Percentiles rank a stretch among this genome's conserved stretches.
phyloP scores from a whole-genome alignment of 1,140 invertebrate species.

The Trichomalopsis sarcophagae region DNA sequence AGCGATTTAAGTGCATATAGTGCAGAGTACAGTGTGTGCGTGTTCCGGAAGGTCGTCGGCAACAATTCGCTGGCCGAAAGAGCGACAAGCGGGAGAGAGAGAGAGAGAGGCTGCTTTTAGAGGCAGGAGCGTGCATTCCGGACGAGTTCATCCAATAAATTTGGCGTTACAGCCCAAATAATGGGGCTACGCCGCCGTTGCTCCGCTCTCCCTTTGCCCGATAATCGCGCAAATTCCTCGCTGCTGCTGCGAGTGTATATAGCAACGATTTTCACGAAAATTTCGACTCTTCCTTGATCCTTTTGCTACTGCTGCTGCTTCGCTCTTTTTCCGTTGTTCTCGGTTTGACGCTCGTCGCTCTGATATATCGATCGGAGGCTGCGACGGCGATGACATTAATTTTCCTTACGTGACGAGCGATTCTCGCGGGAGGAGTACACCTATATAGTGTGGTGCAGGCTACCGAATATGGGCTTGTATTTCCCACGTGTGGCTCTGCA shows the following conservation, averaged over 20 bases:
- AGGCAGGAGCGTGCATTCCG: neutral
- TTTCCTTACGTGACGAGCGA: slow-evolving; percentile 8
- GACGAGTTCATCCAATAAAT: slow-evolving; percentile 30
- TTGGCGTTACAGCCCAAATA: slow-evolving; percentile 8
- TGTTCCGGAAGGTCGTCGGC: neutral
- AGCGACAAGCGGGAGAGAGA: neutral
- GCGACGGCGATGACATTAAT: slow-evolving; percentile 1
- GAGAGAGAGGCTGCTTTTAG: neutral
- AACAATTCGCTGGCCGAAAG: slow-evolving; percentile 4
- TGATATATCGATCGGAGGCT: neutral
- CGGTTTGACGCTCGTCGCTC: neutral
- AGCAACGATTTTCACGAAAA: slow-evolving; percentile 7
- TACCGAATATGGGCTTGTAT: too few relatives aligned
- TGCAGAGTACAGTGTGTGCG: too few relatives aligned
- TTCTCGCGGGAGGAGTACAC: neutral
- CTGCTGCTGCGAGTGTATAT: neutral
- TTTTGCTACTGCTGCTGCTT: too few relatives aligned
- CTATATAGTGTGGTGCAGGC: too few relatives aligned
- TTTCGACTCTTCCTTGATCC: neutral
- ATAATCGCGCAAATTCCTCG: neutral
- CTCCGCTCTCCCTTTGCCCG: neutral
- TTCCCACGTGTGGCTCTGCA: too few relatives aligned
- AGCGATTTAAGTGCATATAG: too few relatives aligned
- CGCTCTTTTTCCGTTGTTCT: neutral
- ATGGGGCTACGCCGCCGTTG: neutral